A percentile compares a stretch with the other conserved stretches of the same genome.
These are phyloP conservation scores for Flexamia atlantica DNA, from an alignment of 2,888 invertebrate species.

Conservation along the genomic window DNA sequence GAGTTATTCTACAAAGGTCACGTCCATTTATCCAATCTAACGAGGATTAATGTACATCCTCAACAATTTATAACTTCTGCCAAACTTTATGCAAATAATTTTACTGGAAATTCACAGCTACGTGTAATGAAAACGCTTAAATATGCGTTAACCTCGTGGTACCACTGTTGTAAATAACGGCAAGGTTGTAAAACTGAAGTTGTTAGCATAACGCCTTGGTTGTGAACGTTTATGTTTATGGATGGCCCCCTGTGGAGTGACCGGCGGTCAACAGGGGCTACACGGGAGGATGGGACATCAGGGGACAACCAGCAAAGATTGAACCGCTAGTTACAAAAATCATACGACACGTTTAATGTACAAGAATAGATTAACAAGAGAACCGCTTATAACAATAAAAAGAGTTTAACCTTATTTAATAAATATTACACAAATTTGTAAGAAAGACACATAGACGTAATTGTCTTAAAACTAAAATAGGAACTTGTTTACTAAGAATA, in stretches of 20 bases:
- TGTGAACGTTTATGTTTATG: slow-evolving; percentile 6
- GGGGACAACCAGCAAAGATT: not conserved
- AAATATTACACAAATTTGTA: slow-evolving; percentile 36
- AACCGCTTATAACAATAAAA: slow-evolving; percentile 20
- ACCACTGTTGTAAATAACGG: slow-evolving; percentile 19
- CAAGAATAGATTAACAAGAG: slow-evolving; percentile 1
- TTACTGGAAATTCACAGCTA: not conserved
- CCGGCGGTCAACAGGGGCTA: not conserved
- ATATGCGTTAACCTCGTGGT: slow-evolving; percentile 12
- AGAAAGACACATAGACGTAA: slow-evolving; percentile 30
- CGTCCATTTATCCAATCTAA: no score
- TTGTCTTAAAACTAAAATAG: slow-evolving; percentile 29
- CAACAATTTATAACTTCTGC: not conserved
- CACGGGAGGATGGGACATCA: not conserved
- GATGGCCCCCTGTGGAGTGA: not conserved
- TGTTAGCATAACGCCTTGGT: slow-evolving; percentile 37
- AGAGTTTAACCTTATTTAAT: not conserved
- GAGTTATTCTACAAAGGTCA: no score
- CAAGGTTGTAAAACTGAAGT: slow-evolving; percentile 6
- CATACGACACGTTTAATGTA: slow-evolving; percentile 23
- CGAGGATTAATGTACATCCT: no score
- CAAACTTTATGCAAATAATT: slow-evolving; percentile 1
- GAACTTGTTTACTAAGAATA: slow-evolving; percentile 6
- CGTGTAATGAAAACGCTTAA: not conserved
- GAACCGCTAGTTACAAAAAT: slow-evolving; percentile 6